These are phyloP conservation scores for Steinernema feltiae DNA, from an alignment of 1,140 invertebrate genomes.

Conservation along the genomic window DNA sequence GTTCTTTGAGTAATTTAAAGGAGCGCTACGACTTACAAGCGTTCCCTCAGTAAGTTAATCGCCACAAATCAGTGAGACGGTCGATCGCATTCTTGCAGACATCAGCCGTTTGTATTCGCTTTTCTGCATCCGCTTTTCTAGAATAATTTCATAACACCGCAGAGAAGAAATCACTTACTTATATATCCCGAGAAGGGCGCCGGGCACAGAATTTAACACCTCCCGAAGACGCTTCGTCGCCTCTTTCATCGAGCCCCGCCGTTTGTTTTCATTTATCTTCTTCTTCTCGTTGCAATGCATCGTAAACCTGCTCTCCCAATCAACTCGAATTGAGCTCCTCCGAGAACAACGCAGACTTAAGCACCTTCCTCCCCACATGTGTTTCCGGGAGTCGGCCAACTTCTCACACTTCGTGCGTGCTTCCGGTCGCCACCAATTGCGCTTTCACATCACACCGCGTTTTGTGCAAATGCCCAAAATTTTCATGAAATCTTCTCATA, in stretches of 20 bases:
- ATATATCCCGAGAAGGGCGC: background rate
- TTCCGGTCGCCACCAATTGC: background rate
- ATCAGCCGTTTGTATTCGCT: no score
- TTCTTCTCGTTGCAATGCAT: background rate
- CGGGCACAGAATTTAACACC: background rate
- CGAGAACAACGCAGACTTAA: background rate
- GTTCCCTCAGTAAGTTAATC: background rate
- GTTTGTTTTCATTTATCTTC: background rate
- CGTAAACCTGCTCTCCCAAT: no score
- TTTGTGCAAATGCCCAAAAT: background rate
- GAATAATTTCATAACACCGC: no score
- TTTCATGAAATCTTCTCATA: no score
- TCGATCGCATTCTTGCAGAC: background rate
- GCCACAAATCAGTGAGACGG: background rate
- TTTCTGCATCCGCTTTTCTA: no score
- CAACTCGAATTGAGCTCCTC: no score
- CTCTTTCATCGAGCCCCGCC: background rate
- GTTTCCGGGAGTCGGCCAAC: background rate
- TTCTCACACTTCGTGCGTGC: background rate
- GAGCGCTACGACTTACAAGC: constrained; percentile 24
- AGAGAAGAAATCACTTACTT: no score
- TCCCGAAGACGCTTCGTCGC: background rate
- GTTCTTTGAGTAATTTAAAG: background rate
- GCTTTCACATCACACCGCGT: background rate
- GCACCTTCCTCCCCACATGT: background rate